Evolutionary conservation across 2,888 invertebrate species (phyloP).

Genomic region (Cheilosia soror): DNA sequence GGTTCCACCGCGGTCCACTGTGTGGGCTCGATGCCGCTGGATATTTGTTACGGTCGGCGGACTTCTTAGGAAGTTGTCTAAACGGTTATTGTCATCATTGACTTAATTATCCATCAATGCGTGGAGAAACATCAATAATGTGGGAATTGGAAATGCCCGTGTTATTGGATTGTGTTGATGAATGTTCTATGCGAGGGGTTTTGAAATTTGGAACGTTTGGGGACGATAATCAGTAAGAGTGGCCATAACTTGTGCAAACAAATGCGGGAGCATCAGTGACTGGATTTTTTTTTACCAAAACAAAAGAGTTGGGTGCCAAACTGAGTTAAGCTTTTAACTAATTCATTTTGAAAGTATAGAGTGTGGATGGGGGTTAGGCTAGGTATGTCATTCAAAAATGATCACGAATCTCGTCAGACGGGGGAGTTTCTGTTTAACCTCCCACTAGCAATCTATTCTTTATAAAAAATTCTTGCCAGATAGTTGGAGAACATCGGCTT

Average conservation of each 20-base stretch:
- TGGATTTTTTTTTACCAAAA: too few relatives aligned
- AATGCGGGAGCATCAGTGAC: too few relatives aligned
- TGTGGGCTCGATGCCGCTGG: conserved; percentile 57
- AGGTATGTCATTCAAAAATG: too few relatives aligned
- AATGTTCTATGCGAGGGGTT: not conserved
- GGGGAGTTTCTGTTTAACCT: too few relatives aligned
- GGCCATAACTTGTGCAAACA: not conserved
- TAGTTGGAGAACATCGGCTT: too few relatives aligned
- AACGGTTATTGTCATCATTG: conserved; percentile 71
- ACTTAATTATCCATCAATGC: conserved; percentile 73
- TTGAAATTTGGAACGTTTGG: not conserved
- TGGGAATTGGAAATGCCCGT: conserved; percentile 55
- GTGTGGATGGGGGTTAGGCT: too few relatives aligned
- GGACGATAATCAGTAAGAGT: not conserved
- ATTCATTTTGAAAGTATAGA: too few relatives aligned
- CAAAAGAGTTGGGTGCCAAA: too few relatives aligned
- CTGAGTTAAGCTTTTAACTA: too few relatives aligned
- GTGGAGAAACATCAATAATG: conserved; percentile 74
- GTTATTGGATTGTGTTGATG: not conserved
- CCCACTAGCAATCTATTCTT: too few relatives aligned
- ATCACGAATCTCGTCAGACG: too few relatives aligned
- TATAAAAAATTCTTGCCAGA: too few relatives aligned
- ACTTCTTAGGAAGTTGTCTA: conserved; percentile 70
- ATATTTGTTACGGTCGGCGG: conserved; percentile 70
- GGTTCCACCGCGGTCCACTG: conserved; percentile 17